phyloP scores from a whole-genome alignment of 2,113 vertebrate species.

The Chelonoidis abingdonii region DNA sequence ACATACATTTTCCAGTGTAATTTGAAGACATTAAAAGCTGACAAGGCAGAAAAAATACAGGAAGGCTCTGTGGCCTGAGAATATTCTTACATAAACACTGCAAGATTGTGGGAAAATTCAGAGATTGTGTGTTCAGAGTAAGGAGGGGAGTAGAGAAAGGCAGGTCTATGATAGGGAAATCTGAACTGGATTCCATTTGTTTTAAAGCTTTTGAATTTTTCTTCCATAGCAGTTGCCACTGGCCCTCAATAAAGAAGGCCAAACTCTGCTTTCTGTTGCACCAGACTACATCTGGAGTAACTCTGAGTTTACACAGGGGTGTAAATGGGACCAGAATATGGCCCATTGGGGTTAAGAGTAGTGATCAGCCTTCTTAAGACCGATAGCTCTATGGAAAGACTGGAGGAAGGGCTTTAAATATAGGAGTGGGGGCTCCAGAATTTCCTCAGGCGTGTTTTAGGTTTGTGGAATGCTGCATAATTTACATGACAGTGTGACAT shows the following conservation, averaged over 20 bases:
- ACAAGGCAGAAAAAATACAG: conserved; percentile 30
- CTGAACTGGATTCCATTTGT: not conserved
- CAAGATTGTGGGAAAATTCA: conserved; percentile 37
- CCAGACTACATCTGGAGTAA: not conserved
- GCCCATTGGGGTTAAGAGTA: not conserved
- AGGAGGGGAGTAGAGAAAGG: not conserved
- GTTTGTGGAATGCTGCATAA: not conserved
- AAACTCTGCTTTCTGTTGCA: fast-evolving
- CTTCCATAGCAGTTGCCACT: not conserved
- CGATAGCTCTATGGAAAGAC: not conserved
- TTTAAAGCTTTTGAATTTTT: not conserved
- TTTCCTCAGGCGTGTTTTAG: not conserved
- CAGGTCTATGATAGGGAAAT: not conserved
- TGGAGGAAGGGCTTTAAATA: not conserved
- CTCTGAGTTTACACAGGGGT: not conserved
- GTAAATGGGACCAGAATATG: not conserved
- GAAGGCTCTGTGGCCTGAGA: conserved; percentile 46
- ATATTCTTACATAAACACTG: conserved; percentile 1
- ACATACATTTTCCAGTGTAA: not conserved
- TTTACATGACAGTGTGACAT: fast-evolving
- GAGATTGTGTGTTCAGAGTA: not conserved
- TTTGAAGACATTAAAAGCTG: not conserved
- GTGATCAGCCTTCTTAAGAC: not conserved
- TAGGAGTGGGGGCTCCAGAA: not conserved
- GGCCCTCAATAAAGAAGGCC: not conserved